These are phyloP conservation scores for Epirrhoe alternata DNA, from an alignment of 2,888 invertebrate genomes.

Conservation along the genomic window DNA sequence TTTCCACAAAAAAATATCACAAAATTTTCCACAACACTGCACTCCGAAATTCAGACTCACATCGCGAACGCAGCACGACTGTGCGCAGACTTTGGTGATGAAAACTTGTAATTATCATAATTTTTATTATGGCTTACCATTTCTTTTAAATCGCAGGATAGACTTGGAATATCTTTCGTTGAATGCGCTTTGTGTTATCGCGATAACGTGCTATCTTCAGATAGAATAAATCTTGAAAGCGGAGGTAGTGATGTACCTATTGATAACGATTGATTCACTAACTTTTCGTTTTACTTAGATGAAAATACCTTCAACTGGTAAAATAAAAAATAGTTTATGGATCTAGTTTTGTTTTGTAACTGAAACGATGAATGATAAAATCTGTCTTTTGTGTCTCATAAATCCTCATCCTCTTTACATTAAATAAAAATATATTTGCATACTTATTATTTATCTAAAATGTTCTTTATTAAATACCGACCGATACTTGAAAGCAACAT, in stretches of 20 bases:
- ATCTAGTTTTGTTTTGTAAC: no score
- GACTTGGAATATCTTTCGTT: constrained; percentile 59
- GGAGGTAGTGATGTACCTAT: constrained; percentile 13
- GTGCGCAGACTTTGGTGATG: constrained; percentile 32
- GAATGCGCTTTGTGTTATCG: constrained; percentile 35
- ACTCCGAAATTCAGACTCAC: constrained; percentile 27
- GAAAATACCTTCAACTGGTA: no score
- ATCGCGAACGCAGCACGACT: constrained; percentile 30
- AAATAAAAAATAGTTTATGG: no score
- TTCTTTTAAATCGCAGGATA: constrained; percentile 63
- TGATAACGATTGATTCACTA: constrained; percentile 35
- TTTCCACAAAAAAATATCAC: background rate
- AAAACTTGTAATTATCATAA: constrained; percentile 49
- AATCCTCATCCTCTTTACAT: no score
- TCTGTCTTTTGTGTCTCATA: no score
- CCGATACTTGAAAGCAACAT: background rate
- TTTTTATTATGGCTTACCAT: constrained; percentile 70
- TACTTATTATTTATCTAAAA: no score
- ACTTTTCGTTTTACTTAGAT: no score
- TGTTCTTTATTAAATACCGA: no score
- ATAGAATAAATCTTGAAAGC: constrained; percentile 31
- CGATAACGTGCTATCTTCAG: constrained; percentile 40
- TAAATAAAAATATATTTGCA: no score
- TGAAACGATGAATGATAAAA: no score
- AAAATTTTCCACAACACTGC: constrained; percentile 36